phyloP scores from a whole-genome alignment of 2,113 vertebrate species.

The Pseudorhombus dupliciocellatus region DNA sequence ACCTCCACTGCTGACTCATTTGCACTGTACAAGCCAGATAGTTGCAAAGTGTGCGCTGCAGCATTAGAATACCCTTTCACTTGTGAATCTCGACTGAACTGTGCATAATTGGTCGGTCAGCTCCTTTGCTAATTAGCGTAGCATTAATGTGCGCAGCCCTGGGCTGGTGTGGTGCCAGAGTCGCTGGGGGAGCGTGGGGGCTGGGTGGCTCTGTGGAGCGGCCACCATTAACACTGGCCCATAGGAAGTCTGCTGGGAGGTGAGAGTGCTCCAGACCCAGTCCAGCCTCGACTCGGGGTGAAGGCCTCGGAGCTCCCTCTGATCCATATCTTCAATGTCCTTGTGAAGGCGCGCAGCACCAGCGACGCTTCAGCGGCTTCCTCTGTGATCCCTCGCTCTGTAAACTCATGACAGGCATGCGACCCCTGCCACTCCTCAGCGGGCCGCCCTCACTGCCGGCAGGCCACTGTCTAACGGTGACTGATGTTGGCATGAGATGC shows the following conservation, averaged over 20 bases:
- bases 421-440: constrained; percentile 63
- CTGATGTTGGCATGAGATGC: constrained; percentile 74
- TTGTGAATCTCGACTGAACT: constrained; percentile 76
- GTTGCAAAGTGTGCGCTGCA: constrained; percentile 45
- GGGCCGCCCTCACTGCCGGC: constrained; percentile 57
- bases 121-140: constrained; percentile 80
- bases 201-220: constrained; percentile 57
- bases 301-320: constrained; percentile 48
- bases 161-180: constrained; percentile 59
- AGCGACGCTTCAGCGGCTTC: constrained; percentile 15
- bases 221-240: constrained; percentile 69
- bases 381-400: constrained; percentile 30
- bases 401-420: constrained; percentile 56
- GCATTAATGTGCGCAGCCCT: constrained; percentile 72
- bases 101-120: constrained; percentile 81
- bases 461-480: constrained; percentile 57
- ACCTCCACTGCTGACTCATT: constrained; percentile 42
- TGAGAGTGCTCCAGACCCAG: constrained; percentile 54
- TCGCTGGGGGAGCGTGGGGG: constrained; percentile 40
- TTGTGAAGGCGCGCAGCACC: constrained; percentile 42
- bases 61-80: constrained; percentile 69
- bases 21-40: constrained; percentile 44
- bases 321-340: constrained; percentile 54
- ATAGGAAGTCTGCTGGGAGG: constrained; percentile 61
- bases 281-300: constrained; percentile 34